Evolutionary conservation across 2,797 vertebrate genomes (phyloP).

Genomic region (Pseudochromis fuscus): DNA sequence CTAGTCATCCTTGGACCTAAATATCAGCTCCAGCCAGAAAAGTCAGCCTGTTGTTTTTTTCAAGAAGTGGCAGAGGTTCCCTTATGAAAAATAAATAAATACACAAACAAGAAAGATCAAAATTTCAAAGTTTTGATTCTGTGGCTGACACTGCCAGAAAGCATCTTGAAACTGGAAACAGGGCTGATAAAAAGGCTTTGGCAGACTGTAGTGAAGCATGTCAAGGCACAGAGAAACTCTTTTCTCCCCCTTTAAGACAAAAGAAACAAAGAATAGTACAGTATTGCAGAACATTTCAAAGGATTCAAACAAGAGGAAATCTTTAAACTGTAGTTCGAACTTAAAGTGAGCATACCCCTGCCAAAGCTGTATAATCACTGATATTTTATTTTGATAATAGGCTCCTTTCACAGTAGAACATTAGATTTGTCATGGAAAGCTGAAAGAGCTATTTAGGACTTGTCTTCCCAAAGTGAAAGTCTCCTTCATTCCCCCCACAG

Average conservation of each 20-base stretch:
- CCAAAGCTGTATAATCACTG: background rate
- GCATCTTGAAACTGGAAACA: slow-evolving; percentile 8
- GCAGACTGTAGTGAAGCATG: background rate
- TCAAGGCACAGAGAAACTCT: background rate
- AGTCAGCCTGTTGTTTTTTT: slow-evolving; percentile 5
- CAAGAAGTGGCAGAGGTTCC: slow-evolving; percentile 4
- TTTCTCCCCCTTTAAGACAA: background rate
- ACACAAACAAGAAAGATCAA: slow-evolving; percentile 19
- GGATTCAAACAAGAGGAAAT: background rate
- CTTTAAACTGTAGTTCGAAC: background rate
- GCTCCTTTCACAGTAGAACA: slow-evolving; percentile 7
- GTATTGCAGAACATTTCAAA: background rate
- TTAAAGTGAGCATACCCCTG: slow-evolving; percentile 12
- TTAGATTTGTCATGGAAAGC: slow-evolving; percentile 8
- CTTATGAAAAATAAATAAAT: no score
- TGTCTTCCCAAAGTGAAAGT: slow-evolving; percentile 1
- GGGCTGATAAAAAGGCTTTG: slow-evolving; percentile 8
- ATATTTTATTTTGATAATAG: slow-evolving; percentile 5
- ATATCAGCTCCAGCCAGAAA: slow-evolving; percentile 35
- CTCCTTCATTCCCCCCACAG: background rate
- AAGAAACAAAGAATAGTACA: slow-evolving; percentile 10
- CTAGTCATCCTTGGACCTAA: slow-evolving; percentile 12
- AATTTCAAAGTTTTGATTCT: slow-evolving; percentile 28
- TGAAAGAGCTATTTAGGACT: background rate
- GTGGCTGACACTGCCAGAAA: slow-evolving; percentile 18